These are phyloP conservation scores for Valencia hispanica DNA, from an alignment of 2,797 vertebrate species.

Conservation along the genomic window DNA sequence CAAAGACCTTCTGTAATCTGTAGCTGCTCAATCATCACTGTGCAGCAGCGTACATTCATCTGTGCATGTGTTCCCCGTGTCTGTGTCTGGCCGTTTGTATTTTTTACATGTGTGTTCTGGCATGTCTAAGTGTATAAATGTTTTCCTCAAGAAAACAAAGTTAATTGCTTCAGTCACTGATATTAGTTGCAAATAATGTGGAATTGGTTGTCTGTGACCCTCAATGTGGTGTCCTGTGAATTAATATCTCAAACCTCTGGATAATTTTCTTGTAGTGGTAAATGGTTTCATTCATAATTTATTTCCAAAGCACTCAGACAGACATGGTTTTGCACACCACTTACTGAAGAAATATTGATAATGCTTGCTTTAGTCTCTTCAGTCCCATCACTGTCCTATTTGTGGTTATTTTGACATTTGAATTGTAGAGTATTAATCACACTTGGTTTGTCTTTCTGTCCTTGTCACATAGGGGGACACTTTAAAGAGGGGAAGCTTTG, in stretches of 20 bases:
- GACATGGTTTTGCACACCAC: background rate
- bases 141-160: constrained; percentile 73
- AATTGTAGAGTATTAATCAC: constrained; percentile 32
- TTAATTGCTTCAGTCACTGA: constrained; percentile 76
- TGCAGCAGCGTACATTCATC: background rate
- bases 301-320: background rate
- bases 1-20: constrained; percentile 16
- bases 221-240: constrained; percentile 53
- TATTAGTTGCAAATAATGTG: constrained; percentile 74
- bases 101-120: constrained; percentile 21
- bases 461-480: constrained; percentile 34
- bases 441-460: constrained; percentile 17
- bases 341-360: constrained; percentile 16
- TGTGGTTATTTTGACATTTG: constrained; percentile 33
- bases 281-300: constrained; percentile 29
- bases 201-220: constrained; percentile 61
- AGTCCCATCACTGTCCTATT: background rate
- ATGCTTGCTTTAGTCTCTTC: constrained; percentile 25
- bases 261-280: constrained; percentile 39
- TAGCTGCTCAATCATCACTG: constrained; percentile 6
- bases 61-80: constrained; percentile 4
- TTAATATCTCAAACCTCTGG: constrained; percentile 45
- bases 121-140: constrained; percentile 52
- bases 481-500: constrained; percentile 36
- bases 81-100: background rate